Base-by-base conservation (phyloP, 2,113 vertebrate species). In the Osmerus eperlanus region DNA sequence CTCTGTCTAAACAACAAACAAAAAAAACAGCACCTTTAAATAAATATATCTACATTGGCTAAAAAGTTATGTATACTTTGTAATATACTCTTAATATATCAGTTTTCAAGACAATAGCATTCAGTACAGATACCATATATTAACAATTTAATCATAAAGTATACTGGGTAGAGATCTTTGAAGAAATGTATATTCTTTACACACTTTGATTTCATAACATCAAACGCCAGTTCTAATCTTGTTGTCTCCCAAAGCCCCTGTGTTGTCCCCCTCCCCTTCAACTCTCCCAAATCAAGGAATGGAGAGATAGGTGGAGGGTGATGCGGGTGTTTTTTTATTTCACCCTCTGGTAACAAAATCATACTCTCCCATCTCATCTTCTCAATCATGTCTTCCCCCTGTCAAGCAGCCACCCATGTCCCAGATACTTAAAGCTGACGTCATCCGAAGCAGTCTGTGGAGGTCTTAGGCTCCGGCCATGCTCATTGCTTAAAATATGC, bases 361-460 rank as follows among this genome's bases (percentile, higher is more conserved):
- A 0, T 54, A 62, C 25, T 52, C 58, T 52, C 1, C 60, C 47
- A 53, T 63, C 80, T 78, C 75, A 79, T 83, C 75, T 75, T 77
- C 53, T 79, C 77, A 67, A 80, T 77, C 71, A 82, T 72, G 74
- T 82, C 74, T 74, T 70, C 62, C 21, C 69, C 55, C 58, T 75
- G 79, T 79, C 79, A 77, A 13, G 47, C 52, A 36, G 28, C 12
- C 56, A 63, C 58, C 67, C 58, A 68, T 80, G 75, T 75, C 78
- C 73, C 56, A 78, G 76, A 83, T 79, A 72, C 68, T 66, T 69
- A 62, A 47, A 36, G 59, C 61, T 79, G 80, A 80, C 70, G 52
- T 67, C 72, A 69, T 54, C 21, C 13, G 52, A 47, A 67, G 3
- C 64, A 51, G n/a, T 36, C 64, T 65, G 14, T 28, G 7, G 29